A percentile compares a stretch with the other conserved stretches of the same genome.
These are phyloP conservation scores for Harpalus rubripes DNA, from an alignment of 2,888 invertebrate genomes.

Conservation along the genomic window DNA sequence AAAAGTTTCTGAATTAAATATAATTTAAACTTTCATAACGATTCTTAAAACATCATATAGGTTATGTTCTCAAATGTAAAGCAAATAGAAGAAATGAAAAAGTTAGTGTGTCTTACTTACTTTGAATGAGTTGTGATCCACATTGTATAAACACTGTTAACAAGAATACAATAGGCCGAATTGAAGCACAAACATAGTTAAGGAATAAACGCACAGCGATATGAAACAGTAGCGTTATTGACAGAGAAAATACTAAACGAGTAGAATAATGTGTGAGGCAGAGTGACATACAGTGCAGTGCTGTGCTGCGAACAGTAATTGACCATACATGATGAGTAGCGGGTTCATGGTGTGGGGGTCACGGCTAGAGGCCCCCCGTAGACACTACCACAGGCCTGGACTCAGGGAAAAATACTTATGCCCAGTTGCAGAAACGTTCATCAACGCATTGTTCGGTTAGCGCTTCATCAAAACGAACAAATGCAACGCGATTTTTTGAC, in stretches of 20 bases:
- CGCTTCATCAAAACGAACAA: no score
- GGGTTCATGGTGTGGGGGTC: conserved; percentile 65
- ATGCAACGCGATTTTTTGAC: no score
- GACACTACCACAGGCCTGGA: conserved; percentile 52
- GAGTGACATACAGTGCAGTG: conserved; percentile 21
- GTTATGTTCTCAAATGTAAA: background rate
- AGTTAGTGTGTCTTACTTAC: conserved; percentile 9
- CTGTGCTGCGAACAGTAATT: conserved; percentile 60
- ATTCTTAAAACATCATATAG: background rate
- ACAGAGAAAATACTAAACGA: conserved; percentile 26
- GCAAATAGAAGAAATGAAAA: conserved; percentile 12
- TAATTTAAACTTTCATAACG: background rate
- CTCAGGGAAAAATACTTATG: conserved; percentile 19
- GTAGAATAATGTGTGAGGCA: conserved; percentile 26
- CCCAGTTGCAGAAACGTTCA: no score
- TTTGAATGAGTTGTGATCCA: background rate
- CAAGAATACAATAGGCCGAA: conserved; percentile 18
- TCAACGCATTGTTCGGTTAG: no score
- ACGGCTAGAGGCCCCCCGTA: conserved; percentile 66
- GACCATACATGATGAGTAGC: conserved; percentile 64
- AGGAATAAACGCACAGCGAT: background rate
- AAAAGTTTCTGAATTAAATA: conserved; percentile 1
- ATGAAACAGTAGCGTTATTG: background rate
- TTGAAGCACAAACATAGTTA: conserved; percentile 29
- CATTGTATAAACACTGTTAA: conserved; percentile 20